Base-by-base conservation (phyloP, 2,888 invertebrate species). In the Trypoxylon attenuatum region DNA sequence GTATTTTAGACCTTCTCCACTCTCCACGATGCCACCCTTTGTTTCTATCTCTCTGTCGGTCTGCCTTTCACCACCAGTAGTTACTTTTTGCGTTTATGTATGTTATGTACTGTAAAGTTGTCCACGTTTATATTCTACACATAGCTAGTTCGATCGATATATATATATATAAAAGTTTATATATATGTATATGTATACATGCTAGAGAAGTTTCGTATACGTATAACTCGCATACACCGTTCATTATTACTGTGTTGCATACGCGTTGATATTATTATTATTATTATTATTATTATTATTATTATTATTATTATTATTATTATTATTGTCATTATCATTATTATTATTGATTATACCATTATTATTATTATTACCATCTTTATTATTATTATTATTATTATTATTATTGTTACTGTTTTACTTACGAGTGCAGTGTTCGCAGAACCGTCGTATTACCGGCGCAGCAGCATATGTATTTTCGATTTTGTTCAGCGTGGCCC, bases 61-160 rank as follows among this genome's bases (percentile, higher is more conserved):
- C 33, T 13, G 33, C 33, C 33, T 10, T 25, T 38, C 56, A 39
- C 47, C 47, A 49, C 50, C 52, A 58, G 72, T 76, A 77, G 71
- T 53, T 64, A 59, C 45, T 46, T 38, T 77, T 79, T 76, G 78
- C 72, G 75, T 75, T 83, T 68, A 76, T 78, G 72, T 80, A 82
- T 71, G 79, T 82, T 80, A n/a, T n/a, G n/a, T 76, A 81, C 54
- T 82, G 82, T 84, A 82, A 77, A 83, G 73, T 79, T 82, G 74
- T 72, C 65, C 73, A 73, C 70, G 62, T 69, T 74, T 76, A 78
- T 57, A 65, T 73, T 70, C 67, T 59, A 55, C 56, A 60, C 65
- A 21, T 62, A 53, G 49, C 52, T 58, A 65, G 49, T 38, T 66
- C 58, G 56, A 58, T 58, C 53, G 33, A 27, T 59, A 56, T 61